Percentiles rank a stretch among this genome's conserved stretches.
Conservation (phyloP, 2,113 vertebrate genomes). For the Hyperoodon ampullatus region DNA sequence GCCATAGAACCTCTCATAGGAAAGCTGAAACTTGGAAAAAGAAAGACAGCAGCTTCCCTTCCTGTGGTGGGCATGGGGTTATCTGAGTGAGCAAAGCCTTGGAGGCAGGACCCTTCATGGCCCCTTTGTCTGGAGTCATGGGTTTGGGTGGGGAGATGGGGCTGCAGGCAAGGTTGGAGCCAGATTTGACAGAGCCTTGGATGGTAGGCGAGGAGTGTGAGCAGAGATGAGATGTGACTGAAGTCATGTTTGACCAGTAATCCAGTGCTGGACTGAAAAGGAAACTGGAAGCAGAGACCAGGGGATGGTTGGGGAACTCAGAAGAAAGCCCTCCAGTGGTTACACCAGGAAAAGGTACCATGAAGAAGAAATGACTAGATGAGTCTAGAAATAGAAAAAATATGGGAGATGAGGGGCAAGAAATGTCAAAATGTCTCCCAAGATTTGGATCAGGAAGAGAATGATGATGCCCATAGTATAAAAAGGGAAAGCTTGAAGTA, state of each 20-base stretch:
- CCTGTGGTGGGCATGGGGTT: neutral
- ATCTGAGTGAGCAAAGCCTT: neutral
- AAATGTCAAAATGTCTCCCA: neutral
- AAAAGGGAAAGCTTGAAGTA: neutral
- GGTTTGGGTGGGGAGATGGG: neutral
- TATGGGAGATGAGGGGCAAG: neutral
- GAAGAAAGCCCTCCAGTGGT: neutral
- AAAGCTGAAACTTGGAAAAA: neutral
- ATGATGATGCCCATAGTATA: neutral
- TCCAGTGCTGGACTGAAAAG: neutral
- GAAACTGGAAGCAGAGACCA: neutral
- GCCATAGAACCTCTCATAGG: neutral
- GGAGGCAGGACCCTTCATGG: neutral
- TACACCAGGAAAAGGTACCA: neutral
- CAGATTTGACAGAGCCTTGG: neutral
- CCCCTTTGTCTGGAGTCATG: neutral
- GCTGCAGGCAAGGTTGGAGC: neutral
- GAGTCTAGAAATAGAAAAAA: neutral
- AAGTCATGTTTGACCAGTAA: neutral
- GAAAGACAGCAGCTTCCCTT: neutral
- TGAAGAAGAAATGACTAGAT: neutral
- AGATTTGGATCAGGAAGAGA: neutral
- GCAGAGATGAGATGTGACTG: neutral
- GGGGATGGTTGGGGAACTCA: neutral
- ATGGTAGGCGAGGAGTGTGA: neutral